These are phyloP conservation scores for Chalcis sispes DNA, from an alignment of 2,888 invertebrate genomes.

Conservation along the genomic window DNA sequence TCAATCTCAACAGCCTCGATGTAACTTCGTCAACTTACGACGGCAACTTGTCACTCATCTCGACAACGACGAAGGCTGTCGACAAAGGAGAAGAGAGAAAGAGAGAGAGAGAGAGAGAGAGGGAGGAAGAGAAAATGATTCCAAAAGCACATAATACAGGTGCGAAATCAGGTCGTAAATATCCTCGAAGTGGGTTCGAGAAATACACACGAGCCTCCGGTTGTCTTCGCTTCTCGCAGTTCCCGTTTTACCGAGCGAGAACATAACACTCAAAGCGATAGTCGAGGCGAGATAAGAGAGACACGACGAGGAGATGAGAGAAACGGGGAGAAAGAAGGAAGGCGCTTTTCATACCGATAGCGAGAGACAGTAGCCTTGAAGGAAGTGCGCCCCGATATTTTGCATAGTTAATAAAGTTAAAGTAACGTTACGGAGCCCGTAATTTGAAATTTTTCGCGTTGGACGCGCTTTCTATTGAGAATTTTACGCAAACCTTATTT, in stretches of 20 bases:
- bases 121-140: too few species aligned
- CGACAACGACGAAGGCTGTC: slow-evolving; percentile 15
- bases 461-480: too few species aligned
- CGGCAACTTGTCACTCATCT: slow-evolving; percentile 53
- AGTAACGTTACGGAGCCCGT: too few species aligned
- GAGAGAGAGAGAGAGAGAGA: too few species aligned
- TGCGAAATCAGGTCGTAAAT: slow-evolving; percentile 51
- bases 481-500: too few species aligned
- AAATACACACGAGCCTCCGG: background rate
- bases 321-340: background rate
- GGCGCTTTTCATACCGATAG: background rate
- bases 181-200: slow-evolving; percentile 30
- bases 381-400: too few species aligned
- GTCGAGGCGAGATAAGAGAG: slow-evolving; percentile 19
- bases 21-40: slow-evolving; percentile 45
- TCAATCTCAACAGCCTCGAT: slow-evolving; percentile 37
- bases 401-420: too few species aligned
- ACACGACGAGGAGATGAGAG: slow-evolving; percentile 1
- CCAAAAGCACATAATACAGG: slow-evolving; percentile 29
- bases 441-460: too few species aligned
- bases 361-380: too few species aligned
- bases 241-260: slow-evolving; percentile 15
- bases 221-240: background rate
- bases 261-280: slow-evolving; percentile 37
- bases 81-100: slow-evolving; percentile 45